Base-by-base conservation (phyloP, 2,888 invertebrate species). In the Drosophila cyrtoloma region DNA sequence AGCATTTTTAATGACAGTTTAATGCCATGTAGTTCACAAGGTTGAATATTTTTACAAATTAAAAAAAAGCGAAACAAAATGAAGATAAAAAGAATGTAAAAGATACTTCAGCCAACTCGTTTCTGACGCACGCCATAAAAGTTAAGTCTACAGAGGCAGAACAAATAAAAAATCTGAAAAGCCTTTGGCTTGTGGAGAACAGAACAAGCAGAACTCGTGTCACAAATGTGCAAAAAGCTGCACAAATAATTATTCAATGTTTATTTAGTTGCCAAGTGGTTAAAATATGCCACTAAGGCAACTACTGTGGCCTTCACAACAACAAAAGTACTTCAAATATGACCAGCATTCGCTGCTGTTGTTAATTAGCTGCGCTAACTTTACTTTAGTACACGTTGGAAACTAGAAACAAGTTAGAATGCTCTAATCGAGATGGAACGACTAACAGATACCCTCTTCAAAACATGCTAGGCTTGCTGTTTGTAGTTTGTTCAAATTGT, bases 341-440 rank as follows among this genome's bases (percentile, higher is more conserved):
- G 62, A 37, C 50, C 57, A 64, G 64, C 47, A 68, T 56, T 67
- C 64, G 68, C 51, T 71, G 68, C 51, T 73, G 50, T 69, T 82
- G 86, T 59, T 82, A 88, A 88, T 88, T 77, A 69, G 67, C 62
- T 53, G 70, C 58, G 58, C 64, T 61, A 47, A 79, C 47, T 71
- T 71, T 69, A 71, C 51, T 57, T 58, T 39, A 50, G 65, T 50
- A 52, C 22, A 61, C 28, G 30, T 47, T 52, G 65, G n/a, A 14
- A 22, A 28, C 7, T 6, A 26, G 22, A 57, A 32, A 62, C 16
- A 19, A 9, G 47, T 9, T 26, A 47, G 16, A 26, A 26, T 26
- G 47, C 47, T 16, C 16, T 47, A 47, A 47, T 5, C 26, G 9
- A 16, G 26, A 16, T 0, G 26, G 1, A 3, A 26, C 26, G 16